Percentiles rank a stretch among this genome's conserved stretches.
Evolutionary conservation across 1,140 invertebrate species (phyloP).

Genomic region (Mycetomoellerius zeteki): DNA sequence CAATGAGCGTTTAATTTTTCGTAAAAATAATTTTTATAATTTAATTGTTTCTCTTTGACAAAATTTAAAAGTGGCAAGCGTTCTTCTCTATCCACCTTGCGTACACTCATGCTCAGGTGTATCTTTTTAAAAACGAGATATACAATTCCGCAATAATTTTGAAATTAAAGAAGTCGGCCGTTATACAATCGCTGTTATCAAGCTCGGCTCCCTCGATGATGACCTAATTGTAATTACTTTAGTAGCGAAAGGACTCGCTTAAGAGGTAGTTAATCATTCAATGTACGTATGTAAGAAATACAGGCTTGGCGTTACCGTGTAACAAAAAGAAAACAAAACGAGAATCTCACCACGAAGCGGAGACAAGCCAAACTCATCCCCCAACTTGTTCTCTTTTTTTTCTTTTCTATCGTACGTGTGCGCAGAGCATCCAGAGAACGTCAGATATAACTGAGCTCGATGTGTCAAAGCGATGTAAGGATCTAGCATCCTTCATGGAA

Average conservation of each 20-base stretch:
- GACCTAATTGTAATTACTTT: not conserved
- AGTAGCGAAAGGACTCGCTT: conserved; percentile 13
- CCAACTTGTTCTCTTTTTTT: conserved; percentile 70
- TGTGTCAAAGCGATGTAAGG: conserved; percentile 90
- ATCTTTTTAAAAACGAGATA: too few species aligned
- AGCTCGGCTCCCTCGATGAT: too few species aligned
- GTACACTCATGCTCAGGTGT: too few species aligned
- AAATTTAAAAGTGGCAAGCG: too few species aligned
- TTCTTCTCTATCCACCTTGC: too few species aligned
- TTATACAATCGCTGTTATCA: too few species aligned
- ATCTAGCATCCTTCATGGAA: conserved; percentile 92
- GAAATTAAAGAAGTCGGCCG: not conserved
- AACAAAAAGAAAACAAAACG: not conserved
- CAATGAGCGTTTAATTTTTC: too few species aligned
- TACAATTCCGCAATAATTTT: too few species aligned
- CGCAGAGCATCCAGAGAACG: conserved; percentile 85
- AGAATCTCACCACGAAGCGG: not conserved
- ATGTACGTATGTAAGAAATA: conserved; percentile 9
- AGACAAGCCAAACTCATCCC: conserved; percentile 3
- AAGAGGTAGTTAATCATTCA: conserved; percentile 7
- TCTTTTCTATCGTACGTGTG: conserved; percentile 77
- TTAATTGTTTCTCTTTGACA: too few species aligned
- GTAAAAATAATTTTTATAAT: too few species aligned
- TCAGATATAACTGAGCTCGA: conserved; percentile 80
- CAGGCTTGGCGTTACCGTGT: not conserved